Evolutionary conservation across 2,888 invertebrate species (phyloP).

Genomic region (Ectemnius continuus): DNA sequence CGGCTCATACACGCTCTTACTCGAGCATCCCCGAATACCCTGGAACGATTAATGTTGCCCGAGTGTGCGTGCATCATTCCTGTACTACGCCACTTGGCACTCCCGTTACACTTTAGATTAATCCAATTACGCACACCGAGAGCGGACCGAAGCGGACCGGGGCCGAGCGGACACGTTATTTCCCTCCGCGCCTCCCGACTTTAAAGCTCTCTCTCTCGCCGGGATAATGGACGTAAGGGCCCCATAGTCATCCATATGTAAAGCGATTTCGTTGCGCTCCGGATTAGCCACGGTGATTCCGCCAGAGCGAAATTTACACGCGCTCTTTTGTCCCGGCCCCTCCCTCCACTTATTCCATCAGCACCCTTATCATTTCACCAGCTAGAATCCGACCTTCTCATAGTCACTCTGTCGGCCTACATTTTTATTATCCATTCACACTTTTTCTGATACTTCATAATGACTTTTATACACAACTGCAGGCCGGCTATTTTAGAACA

Average conservation of each 20-base stretch:
- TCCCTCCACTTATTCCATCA: not conserved
- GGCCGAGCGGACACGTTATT: conserved; percentile 60
- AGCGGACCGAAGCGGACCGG: conserved; percentile 46
- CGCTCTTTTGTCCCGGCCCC: not conserved
- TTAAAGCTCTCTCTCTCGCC: conserved; percentile 63
- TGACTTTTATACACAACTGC: no score
- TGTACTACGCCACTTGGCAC: conserved; percentile 16
- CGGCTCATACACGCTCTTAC: no score
- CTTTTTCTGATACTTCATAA: no score
- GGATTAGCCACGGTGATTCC: conserved; percentile 67
- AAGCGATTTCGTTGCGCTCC: conserved; percentile 55
- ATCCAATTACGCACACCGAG: conserved; percentile 72
- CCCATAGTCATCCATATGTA: conserved; percentile 70
- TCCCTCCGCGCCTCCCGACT: conserved; percentile 49
- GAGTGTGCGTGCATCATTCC: no score
- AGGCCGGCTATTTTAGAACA: no score
- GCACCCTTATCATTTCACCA: conserved; percentile 58
- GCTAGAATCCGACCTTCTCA: conserved; percentile 59
- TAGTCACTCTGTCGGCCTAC: no score
- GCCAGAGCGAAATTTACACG: conserved; percentile 45
- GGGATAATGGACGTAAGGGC: conserved; percentile 66
- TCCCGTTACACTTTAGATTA: conserved; percentile 70
- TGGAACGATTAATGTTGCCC: no score
- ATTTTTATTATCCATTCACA: no score
- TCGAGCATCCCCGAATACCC: no score